Percentiles rank a stretch among this genome's conserved stretches.
These are phyloP conservation scores for Poeciliopsis turrubarensis DNA, from an alignment of 2,113 vertebrate genomes.

Conservation along the genomic window DNA sequence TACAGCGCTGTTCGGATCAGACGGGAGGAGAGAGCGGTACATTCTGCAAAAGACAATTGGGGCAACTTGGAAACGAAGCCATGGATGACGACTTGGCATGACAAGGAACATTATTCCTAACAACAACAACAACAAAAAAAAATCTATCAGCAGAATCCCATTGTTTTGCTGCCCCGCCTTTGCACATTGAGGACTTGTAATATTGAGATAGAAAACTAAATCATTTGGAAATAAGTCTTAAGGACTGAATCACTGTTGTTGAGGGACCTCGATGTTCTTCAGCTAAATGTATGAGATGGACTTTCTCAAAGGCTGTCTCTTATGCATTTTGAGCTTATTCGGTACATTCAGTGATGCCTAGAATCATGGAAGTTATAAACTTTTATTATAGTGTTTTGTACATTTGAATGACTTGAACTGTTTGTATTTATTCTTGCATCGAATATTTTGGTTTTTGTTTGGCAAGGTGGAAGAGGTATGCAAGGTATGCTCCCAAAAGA, in stretches of 20 bases:
- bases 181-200: constrained; percentile 53
- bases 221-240: background rate
- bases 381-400: constrained; percentile 43
- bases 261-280: constrained; percentile 19
- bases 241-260: constrained; percentile 16
- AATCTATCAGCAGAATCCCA: constrained; percentile 21
- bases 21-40: constrained; percentile 84
- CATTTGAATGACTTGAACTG: constrained; percentile 46
- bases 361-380: background rate
- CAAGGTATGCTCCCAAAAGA: constrained; percentile 2
- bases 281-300: constrained; percentile 18
- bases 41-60: constrained; percentile 75
- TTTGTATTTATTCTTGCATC: constrained; percentile 68
- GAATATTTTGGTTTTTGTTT: constrained; percentile 42
- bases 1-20: constrained; percentile 93
- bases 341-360: constrained; percentile 44
- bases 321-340: constrained; percentile 31
- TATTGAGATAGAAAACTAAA: constrained; percentile 10
- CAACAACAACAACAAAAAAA: constrained; percentile 58
- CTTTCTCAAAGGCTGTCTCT: constrained; percentile 27
- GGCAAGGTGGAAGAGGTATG: constrained; percentile 57
- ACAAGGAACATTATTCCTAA: constrained; percentile 91
- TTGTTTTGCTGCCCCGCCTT: constrained; percentile 29
- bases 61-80: constrained; percentile 87
- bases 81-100: constrained; percentile 93